A percentile compares a stretch with the other conserved stretches of the same genome.
These are phyloP conservation scores for Anthonomus grandis DNA, from an alignment of 1,140 invertebrate species.

Conservation along the genomic window DNA sequence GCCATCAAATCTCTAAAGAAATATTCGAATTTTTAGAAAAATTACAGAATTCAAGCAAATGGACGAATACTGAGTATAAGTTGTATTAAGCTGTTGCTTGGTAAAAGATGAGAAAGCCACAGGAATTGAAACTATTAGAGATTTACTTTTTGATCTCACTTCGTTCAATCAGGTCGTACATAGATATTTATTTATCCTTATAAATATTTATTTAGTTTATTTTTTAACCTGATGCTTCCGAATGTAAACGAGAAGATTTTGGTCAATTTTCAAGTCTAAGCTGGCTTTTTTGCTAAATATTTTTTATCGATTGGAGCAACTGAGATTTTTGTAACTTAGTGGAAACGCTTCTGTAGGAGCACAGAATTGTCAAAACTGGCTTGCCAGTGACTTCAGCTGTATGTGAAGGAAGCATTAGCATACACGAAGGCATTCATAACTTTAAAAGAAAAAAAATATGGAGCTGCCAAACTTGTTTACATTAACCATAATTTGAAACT, in stretches of 20 bases:
- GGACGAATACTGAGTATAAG: neutral
- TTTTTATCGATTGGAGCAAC: neutral
- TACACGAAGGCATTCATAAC: no score
- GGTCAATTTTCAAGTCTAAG: neutral
- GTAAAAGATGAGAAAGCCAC: neutral
- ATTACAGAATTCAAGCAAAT: no score
- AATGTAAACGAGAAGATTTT: neutral
- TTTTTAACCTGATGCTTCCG: neutral
- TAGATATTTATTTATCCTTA: neutral
- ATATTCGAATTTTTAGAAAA: no score
- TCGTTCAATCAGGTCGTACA: neutral
- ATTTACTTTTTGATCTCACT: neutral
- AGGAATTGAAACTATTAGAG: neutral
- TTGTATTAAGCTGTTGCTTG: no score
- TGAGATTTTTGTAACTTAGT: neutral
- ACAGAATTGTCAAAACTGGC: no score
- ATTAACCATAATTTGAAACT: no score
- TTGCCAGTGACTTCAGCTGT: neutral
- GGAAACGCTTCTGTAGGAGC: neutral
- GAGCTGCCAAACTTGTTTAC: no score
- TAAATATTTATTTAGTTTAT: neutral
- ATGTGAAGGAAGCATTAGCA: neutral
- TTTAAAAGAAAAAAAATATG: no score
- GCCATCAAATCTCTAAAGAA: no score
- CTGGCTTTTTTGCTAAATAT: neutral